A percentile compares a stretch with the other conserved stretches of the same genome.
Evolutionary conservation across 2,797 vertebrate genomes (phyloP).

Genomic region (Okamejei kenojei): DNA sequence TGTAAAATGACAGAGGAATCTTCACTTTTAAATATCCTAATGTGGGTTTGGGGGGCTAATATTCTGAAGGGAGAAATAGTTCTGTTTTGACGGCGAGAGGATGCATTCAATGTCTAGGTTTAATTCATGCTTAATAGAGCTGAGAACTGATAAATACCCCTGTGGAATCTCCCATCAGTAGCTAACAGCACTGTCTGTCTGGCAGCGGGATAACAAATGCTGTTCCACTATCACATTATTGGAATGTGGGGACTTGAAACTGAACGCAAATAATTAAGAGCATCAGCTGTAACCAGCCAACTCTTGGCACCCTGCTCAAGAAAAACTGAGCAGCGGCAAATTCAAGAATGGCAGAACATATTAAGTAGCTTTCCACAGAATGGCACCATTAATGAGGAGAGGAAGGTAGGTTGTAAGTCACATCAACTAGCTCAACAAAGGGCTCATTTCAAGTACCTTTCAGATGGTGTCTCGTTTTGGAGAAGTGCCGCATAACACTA

Average conservation of each 20-base stretch:
- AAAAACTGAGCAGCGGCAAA: not conserved
- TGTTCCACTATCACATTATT: not conserved
- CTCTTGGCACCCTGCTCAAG: not conserved
- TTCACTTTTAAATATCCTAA: not conserved
- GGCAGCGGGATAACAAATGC: not conserved
- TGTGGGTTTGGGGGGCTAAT: not conserved
- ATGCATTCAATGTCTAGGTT: constrained; percentile 12
- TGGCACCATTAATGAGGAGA: constrained; percentile 3
- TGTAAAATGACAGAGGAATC: too few relatives aligned
- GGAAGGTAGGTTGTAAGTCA: not conserved
- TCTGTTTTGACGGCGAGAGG: not conserved
- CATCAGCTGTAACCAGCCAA: not conserved
- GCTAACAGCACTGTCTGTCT: not conserved
- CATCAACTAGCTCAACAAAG: not conserved
- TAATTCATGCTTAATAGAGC: constrained; percentile 13
- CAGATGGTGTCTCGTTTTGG: not conserved
- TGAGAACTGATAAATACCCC: constrained; percentile 7
- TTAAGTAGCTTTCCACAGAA: not conserved
- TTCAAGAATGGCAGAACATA: not conserved
- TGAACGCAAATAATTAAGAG: not conserved
- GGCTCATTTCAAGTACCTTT: not conserved
- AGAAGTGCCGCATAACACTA: not conserved
- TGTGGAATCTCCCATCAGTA: not conserved
- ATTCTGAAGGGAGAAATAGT: not conserved
- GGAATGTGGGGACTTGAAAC: not conserved